Evolutionary conservation across 2,888 invertebrate genomes (phyloP), one percentile per base, ranked within the genome.

Genomic region (Brassicogethes aeneus): DNA sequence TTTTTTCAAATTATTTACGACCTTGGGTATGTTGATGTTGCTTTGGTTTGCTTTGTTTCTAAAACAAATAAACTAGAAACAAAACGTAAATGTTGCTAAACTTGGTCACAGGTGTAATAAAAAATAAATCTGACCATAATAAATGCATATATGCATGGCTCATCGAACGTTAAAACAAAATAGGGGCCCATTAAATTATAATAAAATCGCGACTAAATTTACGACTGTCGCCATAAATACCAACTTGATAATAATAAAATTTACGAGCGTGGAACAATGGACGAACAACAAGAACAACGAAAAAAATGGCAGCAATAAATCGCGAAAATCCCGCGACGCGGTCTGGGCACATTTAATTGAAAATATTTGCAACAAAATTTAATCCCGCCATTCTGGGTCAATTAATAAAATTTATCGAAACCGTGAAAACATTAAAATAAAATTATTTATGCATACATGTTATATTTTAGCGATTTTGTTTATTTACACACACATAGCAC

Each of bases 331-430:
- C 23, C n/a, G 5, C 23, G 23, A 33, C 12, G 33, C n/a, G 14
- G 14, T 33, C n/a, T 8, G 14, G 33, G 23, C 23, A 10, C 23
- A 23, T 23, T 7, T 23, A 23, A 23, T 32, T 32, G 32, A 12
- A 32, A 32, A 12, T 32, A 32, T 12, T 12, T 32, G 13, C 14
- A 5, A 32, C 10, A 32, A 32, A 23, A 32, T 32, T 5, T 32
- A 32, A 32, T 32, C 32, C 14, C 32, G 14, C 14, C 5, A 32
- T 32, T 46, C 42, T 45, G 39, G 45, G 42, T 44, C 41, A 50
- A 45, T 50, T 45, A 49, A 42, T 44, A 31, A 47, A 49, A 45
- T 49, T 47, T 46, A 46, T 44, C 43, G 45, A 38, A 43, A 46
- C 41, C 44, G 34, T 46, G 39, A 37, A 41, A 42, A 39, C 42